phyloP scores from a whole-genome alignment of 35 echinoderm and acorn worm species.

The Lytechinus pictus region DNA sequence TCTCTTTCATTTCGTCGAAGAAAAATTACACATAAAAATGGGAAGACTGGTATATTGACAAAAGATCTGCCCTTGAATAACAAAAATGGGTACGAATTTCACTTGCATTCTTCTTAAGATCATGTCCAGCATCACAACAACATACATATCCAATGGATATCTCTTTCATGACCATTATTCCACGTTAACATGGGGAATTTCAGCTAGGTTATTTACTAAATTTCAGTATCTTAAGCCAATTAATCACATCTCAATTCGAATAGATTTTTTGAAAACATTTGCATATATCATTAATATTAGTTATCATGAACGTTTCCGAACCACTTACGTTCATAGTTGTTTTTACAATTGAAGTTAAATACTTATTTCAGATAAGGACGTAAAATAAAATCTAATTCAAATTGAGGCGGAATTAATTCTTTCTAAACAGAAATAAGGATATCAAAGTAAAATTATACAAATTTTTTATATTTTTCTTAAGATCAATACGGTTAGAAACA shows the following conservation, averaged over 20 bases:
- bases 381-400: background rate
- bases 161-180: no score
- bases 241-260: background rate
- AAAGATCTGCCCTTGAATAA: background rate
- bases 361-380: background rate
- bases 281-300: background rate
- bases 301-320: no score
- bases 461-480: no score
- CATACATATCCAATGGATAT: no score
- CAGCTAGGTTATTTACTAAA: background rate
- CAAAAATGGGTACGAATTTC: background rate
- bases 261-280: background rate
- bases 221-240: background rate
- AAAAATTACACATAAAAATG: background rate
- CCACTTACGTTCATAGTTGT: no score
- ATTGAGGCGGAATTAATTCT: background rate
- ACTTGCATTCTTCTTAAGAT: background rate
- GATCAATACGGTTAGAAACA: background rate
- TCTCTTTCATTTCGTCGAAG: background rate
- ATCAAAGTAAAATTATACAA: background rate
- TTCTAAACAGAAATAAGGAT: background rate
- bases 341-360: background rate
- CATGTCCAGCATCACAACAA: background rate
- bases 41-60: background rate
- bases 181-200: no score